phyloP scores from a whole-genome alignment of 2,113 vertebrate genomes.

The Gavialis gangeticus region DNA sequence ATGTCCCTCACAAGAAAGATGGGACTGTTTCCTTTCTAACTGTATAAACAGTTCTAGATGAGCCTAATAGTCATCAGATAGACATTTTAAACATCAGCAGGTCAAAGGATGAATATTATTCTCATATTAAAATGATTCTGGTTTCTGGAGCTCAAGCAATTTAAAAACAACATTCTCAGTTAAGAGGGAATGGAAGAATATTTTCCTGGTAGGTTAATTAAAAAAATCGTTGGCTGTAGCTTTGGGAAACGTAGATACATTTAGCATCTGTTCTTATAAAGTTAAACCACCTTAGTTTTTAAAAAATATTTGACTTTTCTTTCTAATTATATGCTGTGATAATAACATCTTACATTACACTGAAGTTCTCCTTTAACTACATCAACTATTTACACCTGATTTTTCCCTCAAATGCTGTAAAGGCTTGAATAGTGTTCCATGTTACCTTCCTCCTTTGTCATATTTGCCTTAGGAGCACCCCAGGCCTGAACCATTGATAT shows the following conservation, averaged over 20 bases:
- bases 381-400: not conserved
- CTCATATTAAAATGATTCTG: not conserved
- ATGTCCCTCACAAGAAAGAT: not conserved
- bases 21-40: not conserved
- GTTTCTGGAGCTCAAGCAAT: no score
- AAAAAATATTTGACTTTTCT: not conserved
- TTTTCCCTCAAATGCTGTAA: not conserved
- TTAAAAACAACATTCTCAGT: not conserved
- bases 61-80: not conserved
- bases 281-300: not conserved
- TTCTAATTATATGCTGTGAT: not conserved
- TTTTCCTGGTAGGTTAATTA: not conserved
- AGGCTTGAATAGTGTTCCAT: rapidly evolving
- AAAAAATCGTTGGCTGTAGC: not conserved
- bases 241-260: no score
- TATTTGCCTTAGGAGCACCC: constrained; percentile 77
- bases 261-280: not conserved
- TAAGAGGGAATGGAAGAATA: not conserved
- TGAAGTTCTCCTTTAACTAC: not conserved
- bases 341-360: not conserved
- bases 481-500: constrained; percentile 84
- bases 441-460: constrained; percentile 84
- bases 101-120: not conserved
- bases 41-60: not conserved
- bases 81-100: not conserved